These are phyloP conservation scores for Isurus oxyrinchus DNA, from an alignment of 2,113 vertebrate genomes.

Conservation along the genomic window DNA sequence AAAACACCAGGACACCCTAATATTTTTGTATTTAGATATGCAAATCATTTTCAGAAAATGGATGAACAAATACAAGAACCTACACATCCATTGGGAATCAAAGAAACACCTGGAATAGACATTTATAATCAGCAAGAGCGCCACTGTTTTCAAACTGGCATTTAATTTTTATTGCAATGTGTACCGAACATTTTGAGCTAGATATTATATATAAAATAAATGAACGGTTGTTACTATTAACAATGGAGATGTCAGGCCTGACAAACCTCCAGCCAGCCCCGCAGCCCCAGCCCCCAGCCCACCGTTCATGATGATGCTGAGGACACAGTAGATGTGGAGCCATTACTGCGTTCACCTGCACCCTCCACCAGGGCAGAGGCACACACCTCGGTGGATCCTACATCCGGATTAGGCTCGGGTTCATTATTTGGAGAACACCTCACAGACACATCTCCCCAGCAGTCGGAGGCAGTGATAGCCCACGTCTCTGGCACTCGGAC, in stretches of 20 bases:
- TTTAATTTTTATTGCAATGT: not conserved
- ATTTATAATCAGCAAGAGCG: not conserved
- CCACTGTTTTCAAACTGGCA: not conserved
- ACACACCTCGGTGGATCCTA: too few relatives aligned
- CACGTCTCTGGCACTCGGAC: too few relatives aligned
- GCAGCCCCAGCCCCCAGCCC: too few relatives aligned
- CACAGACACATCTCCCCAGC: too few relatives aligned
- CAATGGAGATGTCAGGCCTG: not conserved
- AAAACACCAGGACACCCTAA: not conserved
- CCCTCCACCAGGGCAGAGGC: too few relatives aligned
- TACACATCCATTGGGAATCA: not conserved
- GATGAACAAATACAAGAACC: not conserved
- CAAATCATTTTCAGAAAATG: not conserved
- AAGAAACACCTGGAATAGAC: not conserved
- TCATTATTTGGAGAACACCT: too few relatives aligned
- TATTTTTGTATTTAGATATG: not conserved
- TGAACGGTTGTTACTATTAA: not conserved
- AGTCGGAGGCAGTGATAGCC: too few relatives aligned
- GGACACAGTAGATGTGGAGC: too few relatives aligned
- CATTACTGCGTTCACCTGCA: too few relatives aligned
- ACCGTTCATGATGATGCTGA: too few relatives aligned
- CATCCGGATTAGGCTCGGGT: too few relatives aligned
- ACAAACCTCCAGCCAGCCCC: too few relatives aligned
- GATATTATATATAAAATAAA: not conserved
- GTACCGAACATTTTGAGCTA: not conserved